These are phyloP conservation scores for Poeciliopsis paucimaculata DNA, from an alignment of 2,797 vertebrate species.

Conservation along the genomic window DNA sequence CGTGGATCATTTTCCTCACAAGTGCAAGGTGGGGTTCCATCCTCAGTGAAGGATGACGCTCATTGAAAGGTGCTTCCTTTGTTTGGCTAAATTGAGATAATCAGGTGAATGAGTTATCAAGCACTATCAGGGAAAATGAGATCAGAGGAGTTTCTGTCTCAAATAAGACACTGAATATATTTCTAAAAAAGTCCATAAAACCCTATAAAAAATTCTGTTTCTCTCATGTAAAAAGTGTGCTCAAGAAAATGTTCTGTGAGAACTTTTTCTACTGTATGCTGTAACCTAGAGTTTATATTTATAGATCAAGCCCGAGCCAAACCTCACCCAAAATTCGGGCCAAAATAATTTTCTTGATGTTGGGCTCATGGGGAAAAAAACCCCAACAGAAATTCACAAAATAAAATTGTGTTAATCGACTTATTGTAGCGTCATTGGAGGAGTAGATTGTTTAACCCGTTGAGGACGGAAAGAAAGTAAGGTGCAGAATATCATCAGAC, in stretches of 20 bases:
- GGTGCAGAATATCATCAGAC: too few relatives aligned
- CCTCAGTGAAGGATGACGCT: too few relatives aligned
- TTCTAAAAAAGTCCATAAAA: background rate
- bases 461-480: too few relatives aligned
- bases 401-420: too few relatives aligned
- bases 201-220: background rate
- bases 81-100: conserved; percentile 8
- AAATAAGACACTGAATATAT: background rate
- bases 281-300: background rate
- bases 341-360: too few relatives aligned
- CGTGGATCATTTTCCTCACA: background rate
- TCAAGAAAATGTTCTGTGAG: background rate
- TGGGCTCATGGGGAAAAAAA: too few relatives aligned
- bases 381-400: too few relatives aligned
- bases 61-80: conserved; percentile 2
- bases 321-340: too few relatives aligned
- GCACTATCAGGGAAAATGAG: background rate
- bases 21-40: background rate
- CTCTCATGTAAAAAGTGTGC: background rate
- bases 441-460: too few relatives aligned
- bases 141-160: background rate
- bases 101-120: background rate
- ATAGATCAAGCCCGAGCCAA: too few relatives aligned
- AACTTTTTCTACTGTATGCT: background rate
- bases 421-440: too few relatives aligned